Base-by-base conservation (phyloP, 2,888 invertebrate genomes). In the Cryptocephalus primarius region DNA sequence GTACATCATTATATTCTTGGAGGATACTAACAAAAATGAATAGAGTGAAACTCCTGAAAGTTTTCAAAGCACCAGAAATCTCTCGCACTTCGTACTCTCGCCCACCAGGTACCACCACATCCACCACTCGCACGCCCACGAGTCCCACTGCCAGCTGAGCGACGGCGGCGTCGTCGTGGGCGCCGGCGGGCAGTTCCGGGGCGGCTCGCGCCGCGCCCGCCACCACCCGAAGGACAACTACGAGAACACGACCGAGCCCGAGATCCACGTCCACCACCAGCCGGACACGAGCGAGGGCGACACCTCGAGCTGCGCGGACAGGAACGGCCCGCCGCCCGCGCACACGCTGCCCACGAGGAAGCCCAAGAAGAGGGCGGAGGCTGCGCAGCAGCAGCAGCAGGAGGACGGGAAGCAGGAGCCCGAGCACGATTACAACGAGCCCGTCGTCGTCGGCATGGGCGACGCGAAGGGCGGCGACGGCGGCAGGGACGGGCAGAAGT, bases 281-380 rank as follows among this genome's bases (percentile, higher is more conserved):
- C 69, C 67, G 48, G 67, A 68, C 10, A 65, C 65, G 42, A 73
- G 73, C 14, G 76, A 76, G 53, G 69, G 68, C 48, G 71, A 71
- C 44, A 69, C 69, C 8, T 71, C 71, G 8, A 70, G 68, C 52
- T 68, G 68, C 48, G 61, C 63, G 4, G 75, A 76, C 53, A 66
- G 75, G 8, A 32, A 13, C 13, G 22, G 22, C 22, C 22, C 22
- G 22, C 22, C 22, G 22, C 69, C 73, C 46, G 71, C 75, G 1
- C 77, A 77, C 51, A 78, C 77, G 0, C 59, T 78, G 41, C 77
- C 78, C 1, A 73, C 72, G 8, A 63, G 78, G 12, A 78, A 77
- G 63, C 68, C 75, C 9, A 78, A 78, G 58, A 78, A 78, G 55
- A 68, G 76, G 14, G 67, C 72, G 12, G 73, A 68, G 60, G 58